These are phyloP conservation scores for Ichneumoninae sp. DNA, from an alignment of 2,888 invertebrate genomes.

Conservation along the genomic window DNA sequence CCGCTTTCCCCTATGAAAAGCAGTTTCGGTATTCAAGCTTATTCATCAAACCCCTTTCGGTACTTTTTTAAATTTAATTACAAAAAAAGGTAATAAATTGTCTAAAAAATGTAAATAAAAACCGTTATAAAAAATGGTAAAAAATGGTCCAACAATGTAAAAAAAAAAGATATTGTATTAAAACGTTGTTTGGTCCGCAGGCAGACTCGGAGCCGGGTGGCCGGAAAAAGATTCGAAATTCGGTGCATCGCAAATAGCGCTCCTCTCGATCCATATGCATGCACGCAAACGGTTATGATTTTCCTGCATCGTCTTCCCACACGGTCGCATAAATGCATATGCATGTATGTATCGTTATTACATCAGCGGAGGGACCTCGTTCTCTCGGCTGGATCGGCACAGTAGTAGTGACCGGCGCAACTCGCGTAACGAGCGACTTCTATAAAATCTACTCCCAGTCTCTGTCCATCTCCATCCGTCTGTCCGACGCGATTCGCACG, in stretches of 20 bases:
- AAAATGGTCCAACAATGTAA: no score
- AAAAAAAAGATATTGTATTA: background rate
- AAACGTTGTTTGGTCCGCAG: background rate
- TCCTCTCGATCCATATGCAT: slow-evolving; percentile 22
- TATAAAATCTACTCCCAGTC: background rate
- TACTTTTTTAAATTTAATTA: no score
- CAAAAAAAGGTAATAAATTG: no score
- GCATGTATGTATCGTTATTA: slow-evolving; percentile 33
- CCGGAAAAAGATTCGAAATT: slow-evolving; percentile 66
- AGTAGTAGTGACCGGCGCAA: slow-evolving; percentile 38
- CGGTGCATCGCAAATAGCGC: slow-evolving; percentile 76
- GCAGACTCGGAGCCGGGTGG: background rate
- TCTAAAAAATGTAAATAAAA: no score
- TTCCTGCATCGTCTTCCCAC: slow-evolving; percentile 52
- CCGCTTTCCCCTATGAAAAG: no score
- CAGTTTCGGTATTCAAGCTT: no score
- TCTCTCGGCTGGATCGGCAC: slow-evolving; percentile 30
- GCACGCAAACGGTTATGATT: slow-evolving; percentile 33
- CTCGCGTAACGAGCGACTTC: slow-evolving; percentile 20
- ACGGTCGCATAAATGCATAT: slow-evolving; percentile 47
- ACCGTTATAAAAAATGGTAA: no score
- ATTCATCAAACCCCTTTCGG: no score
- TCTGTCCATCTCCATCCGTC: slow-evolving; percentile 1
- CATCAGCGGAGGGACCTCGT: slow-evolving; percentile 21
- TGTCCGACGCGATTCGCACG: slow-evolving; percentile 50